Percentiles rank a stretch among this genome's conserved stretches.
These are phyloP conservation scores for Dysmachus trigonus DNA, from an alignment of 2,888 invertebrate genomes.

Conservation along the genomic window DNA sequence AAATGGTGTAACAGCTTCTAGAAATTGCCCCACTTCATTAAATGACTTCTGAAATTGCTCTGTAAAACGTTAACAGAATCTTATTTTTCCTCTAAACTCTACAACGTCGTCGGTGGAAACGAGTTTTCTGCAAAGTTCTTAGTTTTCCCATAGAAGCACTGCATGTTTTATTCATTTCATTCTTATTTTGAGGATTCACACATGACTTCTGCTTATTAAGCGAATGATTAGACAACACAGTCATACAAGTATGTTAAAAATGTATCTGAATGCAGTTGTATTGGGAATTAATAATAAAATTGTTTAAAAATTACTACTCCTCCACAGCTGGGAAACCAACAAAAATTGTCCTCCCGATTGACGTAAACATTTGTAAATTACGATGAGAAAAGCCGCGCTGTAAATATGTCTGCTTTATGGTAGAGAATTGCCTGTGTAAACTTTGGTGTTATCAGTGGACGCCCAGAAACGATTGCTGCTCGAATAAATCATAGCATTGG, in stretches of 20 bases:
- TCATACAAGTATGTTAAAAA: background rate
- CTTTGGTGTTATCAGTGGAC: background rate
- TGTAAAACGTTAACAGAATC: background rate
- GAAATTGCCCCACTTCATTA: background rate
- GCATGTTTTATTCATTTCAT: background rate
- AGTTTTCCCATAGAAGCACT: background rate
- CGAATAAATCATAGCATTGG: background rate
- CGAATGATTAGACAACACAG: background rate
- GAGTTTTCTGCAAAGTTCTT: background rate
- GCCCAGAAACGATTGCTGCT: background rate
- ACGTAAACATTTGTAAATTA: background rate
- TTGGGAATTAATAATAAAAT: background rate
- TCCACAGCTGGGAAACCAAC: background rate
- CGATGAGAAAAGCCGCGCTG: background rate
- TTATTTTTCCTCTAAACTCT: background rate
- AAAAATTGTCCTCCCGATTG: background rate
- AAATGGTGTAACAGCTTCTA: background rate
- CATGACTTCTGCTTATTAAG: background rate
- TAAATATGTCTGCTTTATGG: background rate
- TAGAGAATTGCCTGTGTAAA: background rate
- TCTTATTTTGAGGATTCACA: background rate
- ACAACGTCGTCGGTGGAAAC: background rate
- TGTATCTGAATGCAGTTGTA: background rate
- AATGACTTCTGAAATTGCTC: background rate
- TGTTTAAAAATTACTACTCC: background rate